Evolutionary conservation across 2,797 vertebrate species (phyloP).

Genomic region (Anabas testudineus): DNA sequence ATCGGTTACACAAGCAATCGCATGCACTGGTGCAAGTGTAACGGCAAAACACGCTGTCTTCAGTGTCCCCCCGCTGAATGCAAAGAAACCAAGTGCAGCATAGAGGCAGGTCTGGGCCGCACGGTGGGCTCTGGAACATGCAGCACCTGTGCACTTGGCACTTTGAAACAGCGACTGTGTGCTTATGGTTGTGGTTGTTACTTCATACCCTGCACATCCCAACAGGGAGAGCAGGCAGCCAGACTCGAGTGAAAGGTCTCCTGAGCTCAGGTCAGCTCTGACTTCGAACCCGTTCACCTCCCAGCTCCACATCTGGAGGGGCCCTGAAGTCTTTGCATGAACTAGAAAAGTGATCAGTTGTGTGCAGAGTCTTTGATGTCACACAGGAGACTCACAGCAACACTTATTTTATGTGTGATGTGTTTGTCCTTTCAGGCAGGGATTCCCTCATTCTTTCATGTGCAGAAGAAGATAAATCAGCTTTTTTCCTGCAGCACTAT

Average conservation of each 20-base stretch:
- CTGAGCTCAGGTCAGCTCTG: slow-evolving; percentile 47
- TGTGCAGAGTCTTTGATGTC: background rate
- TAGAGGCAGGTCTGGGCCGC: slow-evolving; percentile 12
- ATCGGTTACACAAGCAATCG: slow-evolving; percentile 6
- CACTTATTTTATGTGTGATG: background rate
- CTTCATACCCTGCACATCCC: slow-evolving; percentile 38
- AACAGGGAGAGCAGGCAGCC: slow-evolving; percentile 25
- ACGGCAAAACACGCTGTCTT: background rate
- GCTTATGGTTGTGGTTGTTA: slow-evolving; percentile 36
- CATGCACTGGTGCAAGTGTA: background rate
- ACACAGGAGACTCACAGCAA: background rate
- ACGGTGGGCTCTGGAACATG: slow-evolving; percentile 10
- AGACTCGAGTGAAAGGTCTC: slow-evolving; percentile 36
- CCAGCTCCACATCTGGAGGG: slow-evolving; percentile 67
- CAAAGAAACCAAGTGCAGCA: slow-evolving; percentile 16
- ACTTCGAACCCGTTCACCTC: slow-evolving; percentile 51
- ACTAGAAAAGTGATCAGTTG: slow-evolving; percentile 11
- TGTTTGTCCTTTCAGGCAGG: background rate
- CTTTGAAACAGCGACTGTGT: slow-evolving; percentile 34
- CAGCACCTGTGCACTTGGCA: slow-evolving; percentile 64
- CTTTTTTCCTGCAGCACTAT: background rate
- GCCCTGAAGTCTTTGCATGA: slow-evolving; percentile 2
- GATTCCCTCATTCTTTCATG: background rate
- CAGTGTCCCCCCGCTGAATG: background rate
- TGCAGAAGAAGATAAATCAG: slow-evolving; percentile 22